Base-by-base conservation (phyloP, 1,140 invertebrate genomes). In the Caenorhabditis tropicalis region DNA sequence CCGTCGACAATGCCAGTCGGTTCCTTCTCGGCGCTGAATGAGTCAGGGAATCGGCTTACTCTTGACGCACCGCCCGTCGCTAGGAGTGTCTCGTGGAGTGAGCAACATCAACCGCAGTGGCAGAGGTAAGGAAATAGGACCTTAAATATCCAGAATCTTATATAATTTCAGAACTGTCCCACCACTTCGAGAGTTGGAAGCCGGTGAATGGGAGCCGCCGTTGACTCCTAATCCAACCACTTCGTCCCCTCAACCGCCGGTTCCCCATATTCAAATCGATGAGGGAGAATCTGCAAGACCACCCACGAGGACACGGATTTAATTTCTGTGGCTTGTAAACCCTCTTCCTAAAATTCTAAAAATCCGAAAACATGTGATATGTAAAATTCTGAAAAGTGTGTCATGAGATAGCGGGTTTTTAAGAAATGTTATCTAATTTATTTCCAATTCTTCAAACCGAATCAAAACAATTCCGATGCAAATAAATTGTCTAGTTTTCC, bases 1-100 rank as follows among this genome's bases (percentile, higher is more conserved):
- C 84, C 84, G 9, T 85, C 84, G 16, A 85, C 84, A 29, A 74
- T 85, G 60, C 84, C 84, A 31, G 80, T 79, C 60, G 84, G 84
- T 19, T 82, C 84, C n/a, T 70, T 82, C 31, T 85, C 39, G 15
- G 80, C 83, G 12, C 46, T 85, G 56, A 85, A 82, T 56, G 84
- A 82, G 7, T 56, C 58, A 29, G 56, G 83, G 24, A 82, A 79
- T 19, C 31, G 79, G 21, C 56, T 85, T 0, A 81, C 58, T n/a
- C 39, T 56, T 53, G 82, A 82, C 21, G 81, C 31, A 4, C 21
- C 24, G 6, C 83, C 65, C 0, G 84, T 85, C 7, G 24, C 56
- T 5, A 82, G 84, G 31, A 85, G 84, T 48, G 81, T 85, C 6
- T 85, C 84, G 0, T 85, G 84, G 84, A 85, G 84, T 60, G 84